Evolutionary conservation across 2,797 vertebrate genomes (phyloP), one percentile per base, ranked within the genome.

Genomic region (Mallotus villosus): DNA sequence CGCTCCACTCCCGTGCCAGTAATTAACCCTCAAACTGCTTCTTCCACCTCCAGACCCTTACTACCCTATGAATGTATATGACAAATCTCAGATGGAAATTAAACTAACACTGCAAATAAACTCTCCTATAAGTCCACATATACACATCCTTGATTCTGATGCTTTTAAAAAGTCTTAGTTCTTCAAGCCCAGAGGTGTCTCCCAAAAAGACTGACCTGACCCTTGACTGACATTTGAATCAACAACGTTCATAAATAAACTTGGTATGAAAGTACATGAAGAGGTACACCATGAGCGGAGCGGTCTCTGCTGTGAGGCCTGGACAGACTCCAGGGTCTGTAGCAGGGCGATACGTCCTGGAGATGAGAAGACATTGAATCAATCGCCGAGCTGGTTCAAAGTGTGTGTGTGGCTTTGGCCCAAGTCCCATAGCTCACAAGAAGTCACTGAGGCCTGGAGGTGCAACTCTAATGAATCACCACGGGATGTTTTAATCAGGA

Each of bases 191-290:
- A 53, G 58, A 74, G 65, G 66, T 71, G 63, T 72, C 67, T 67
- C 66, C 24, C 41, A 69, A 27, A 34, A 21, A 78, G 78, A 84
- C 34, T 77, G 70, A 67, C 79, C 62, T 6, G 49, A 66, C 69
- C 71, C 74, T 78, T 77, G 58, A 67, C 41, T 55, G 34, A 77
- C 71, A 70, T 83, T 80, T 80, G 77, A 85, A 85, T 85, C 76
- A 79, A 69, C 69, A 24, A 5, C 17, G 11, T 57, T 76, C 63
- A 77, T 77, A 78, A 84, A 79, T 84, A 72, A 55, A 74, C 61
- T 70, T 21, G 66, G 72, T 59, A 70, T 77, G 60, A 63, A 72
- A 25, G 63, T 58, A 67, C n/a, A n/a, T 71, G 63, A 68, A 19
- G 32, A 58, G 74, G 74, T 53, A 63, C 70, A 65, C 77, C 71